These are phyloP conservation scores for Clarias fuscus DNA, from an alignment of 2,797 vertebrate genomes.

Conservation along the genomic window DNA sequence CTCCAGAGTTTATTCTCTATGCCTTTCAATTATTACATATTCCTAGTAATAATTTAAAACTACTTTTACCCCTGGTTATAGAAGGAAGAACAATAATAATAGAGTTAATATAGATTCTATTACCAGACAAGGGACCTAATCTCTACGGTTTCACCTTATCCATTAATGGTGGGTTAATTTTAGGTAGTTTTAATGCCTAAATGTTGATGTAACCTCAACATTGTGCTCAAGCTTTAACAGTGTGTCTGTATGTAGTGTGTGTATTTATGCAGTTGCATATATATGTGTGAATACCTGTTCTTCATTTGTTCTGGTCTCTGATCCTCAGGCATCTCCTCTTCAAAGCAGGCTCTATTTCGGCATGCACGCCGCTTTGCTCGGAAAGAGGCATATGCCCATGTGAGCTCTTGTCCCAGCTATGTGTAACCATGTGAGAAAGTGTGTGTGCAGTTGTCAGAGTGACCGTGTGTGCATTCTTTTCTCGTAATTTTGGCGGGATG, in stretches of 20 bases:
- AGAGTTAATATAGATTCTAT: background rate
- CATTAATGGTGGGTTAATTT: background rate
- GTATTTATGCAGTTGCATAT: background rate
- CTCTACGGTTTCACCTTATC: background rate
- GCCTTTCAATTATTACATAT: no score
- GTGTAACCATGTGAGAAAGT: slow-evolving; percentile 68
- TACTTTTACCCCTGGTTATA: no score
- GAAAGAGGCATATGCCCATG: slow-evolving; percentile 79
- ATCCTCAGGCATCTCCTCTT: slow-evolving; percentile 98
- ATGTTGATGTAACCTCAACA: background rate
- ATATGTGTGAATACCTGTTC: slow-evolving; percentile 54
- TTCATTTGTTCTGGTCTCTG: slow-evolving; percentile 98
- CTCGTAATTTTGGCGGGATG: slow-evolving; percentile 91
- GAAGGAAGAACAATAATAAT: background rate
- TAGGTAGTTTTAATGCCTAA: no score
- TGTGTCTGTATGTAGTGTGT: slow-evolving; percentile 1
- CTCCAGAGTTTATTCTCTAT: no score
- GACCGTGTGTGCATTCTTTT: slow-evolving; percentile 70
- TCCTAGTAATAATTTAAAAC: no score
- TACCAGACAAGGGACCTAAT: background rate
- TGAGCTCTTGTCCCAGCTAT: slow-evolving; percentile 61
- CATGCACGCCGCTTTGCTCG: slow-evolving; percentile 75
- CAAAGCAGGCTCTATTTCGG: slow-evolving; percentile 87
- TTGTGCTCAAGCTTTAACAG: background rate
- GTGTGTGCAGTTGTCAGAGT: slow-evolving; percentile 53